These are phyloP conservation scores for Drosophila orosa DNA, from an alignment of 1,140 invertebrate genomes.

Conservation along the genomic window DNA sequence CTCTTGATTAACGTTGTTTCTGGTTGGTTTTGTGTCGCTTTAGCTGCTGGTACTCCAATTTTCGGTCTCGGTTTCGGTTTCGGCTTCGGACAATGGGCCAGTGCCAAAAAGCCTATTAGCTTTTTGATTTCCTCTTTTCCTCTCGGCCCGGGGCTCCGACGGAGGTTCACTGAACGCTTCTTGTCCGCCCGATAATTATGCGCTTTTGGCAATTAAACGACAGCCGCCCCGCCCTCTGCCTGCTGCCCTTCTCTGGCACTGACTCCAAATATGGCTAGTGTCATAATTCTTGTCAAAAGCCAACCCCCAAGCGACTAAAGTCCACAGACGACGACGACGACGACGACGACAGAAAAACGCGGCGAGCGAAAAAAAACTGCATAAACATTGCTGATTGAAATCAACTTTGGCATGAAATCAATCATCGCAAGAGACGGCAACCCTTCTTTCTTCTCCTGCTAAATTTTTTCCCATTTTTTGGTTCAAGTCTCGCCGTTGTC, in stretches of 20 bases:
- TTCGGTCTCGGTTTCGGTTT: slow-evolving; percentile 2
- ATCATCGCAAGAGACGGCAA: slow-evolving; percentile 75
- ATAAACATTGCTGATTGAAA: slow-evolving; percentile 84
- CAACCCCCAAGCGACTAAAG: slow-evolving; percentile 71
- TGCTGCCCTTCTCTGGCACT: slow-evolving; percentile 9
- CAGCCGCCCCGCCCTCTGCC: slow-evolving; percentile 33
- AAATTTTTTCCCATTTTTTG: slow-evolving; percentile 20
- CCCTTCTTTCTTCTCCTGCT: slow-evolving; percentile 34
- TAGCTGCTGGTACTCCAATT: slow-evolving; percentile 44
- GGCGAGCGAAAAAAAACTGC: slow-evolving; percentile 62
- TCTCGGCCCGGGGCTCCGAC: slow-evolving; percentile 3
- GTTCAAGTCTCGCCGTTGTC: slow-evolving; percentile 46
- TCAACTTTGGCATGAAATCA: slow-evolving; percentile 84
- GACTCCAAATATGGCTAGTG: slow-evolving; percentile 77
- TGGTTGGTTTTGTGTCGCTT: slow-evolving; percentile 32
- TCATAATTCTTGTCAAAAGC: slow-evolving; percentile 82
- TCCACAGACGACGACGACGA: slow-evolving; percentile 31
- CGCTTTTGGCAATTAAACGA: slow-evolving; percentile 79
- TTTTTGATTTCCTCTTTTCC: slow-evolving; percentile 38
- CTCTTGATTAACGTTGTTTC: slow-evolving; percentile 67
- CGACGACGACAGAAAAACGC: slow-evolving; percentile 13
- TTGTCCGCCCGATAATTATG: slow-evolving; percentile 65
- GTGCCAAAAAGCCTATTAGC: slow-evolving; percentile 55
- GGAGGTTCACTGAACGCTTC: slow-evolving; percentile 62
- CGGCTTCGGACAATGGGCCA: slow-evolving; percentile 41